Percentiles rank a stretch among this genome's conserved stretches.
Conservation (phyloP, 2,888 invertebrate species). For the Drosophila mimica region DNA sequence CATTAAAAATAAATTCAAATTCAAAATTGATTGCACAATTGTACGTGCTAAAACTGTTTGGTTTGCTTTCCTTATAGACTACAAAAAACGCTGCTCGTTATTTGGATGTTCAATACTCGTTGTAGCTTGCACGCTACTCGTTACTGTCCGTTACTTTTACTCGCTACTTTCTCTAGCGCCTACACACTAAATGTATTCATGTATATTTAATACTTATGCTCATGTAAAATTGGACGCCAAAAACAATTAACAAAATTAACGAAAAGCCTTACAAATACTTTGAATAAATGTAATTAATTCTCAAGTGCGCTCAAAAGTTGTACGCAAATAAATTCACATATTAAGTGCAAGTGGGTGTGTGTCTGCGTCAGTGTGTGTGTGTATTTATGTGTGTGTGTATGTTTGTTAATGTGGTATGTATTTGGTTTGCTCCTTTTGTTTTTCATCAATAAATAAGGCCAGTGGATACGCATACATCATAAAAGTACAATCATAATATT, state of each 20-base stretch:
- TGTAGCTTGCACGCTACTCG: constrained; percentile 29
- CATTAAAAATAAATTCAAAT: constrained; percentile 73
- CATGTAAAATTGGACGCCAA: constrained; percentile 78
- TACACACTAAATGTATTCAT: constrained; percentile 20
- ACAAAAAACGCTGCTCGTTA: constrained; percentile 45
- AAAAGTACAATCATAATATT: constrained; percentile 75
- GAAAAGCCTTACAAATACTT: constrained; percentile 58
- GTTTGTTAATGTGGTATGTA: constrained; percentile 33
- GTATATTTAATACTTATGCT: constrained; percentile 48
- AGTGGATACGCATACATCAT: constrained; percentile 83
- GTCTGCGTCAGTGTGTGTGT: constrained; percentile 16
- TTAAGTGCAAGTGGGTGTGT: constrained; percentile 41
- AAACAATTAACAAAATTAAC: constrained; percentile 70
- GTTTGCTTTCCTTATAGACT: constrained; percentile 53
- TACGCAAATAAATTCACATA: constrained; percentile 58
- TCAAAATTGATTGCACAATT: constrained; percentile 60
- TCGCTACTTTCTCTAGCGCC: constrained; percentile 24
- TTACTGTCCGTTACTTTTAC: constrained; percentile 14
- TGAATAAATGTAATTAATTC: constrained; percentile 53
- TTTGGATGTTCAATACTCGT: constrained; percentile 16
- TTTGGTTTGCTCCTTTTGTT: constrained; percentile 50
- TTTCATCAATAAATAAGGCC: constrained; percentile 82
- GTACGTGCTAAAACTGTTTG: constrained; percentile 51
- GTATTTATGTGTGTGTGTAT: constrained; percentile 25
- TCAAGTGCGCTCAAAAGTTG: constrained; percentile 61